Base-by-base conservation (phyloP, 2,888 invertebrate genomes). In the Encarsia formosa region DNA sequence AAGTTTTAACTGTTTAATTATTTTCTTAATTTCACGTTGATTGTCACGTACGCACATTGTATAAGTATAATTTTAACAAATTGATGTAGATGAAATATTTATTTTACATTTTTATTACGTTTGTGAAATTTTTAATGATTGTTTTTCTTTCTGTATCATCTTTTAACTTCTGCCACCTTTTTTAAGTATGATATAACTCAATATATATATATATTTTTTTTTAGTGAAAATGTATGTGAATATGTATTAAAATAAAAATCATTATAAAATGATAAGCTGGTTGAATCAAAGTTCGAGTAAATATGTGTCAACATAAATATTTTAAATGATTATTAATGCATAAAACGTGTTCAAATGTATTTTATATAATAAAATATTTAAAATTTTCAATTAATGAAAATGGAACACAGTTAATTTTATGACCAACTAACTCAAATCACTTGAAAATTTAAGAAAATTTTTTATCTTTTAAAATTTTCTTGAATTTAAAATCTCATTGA, bases 41-140 rank as follows among this genome's bases (percentile, higher is more conserved):
- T 35, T 18, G 22, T 52, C 48, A 51, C 38, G 47, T 49, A 37
- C 43, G 46, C 42, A 52, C 41, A 49, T 46, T 41, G 34, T 34
- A 46, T 49, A 35, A 32, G 29, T 42, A 41, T 34, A 34, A 34
- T 16, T 34, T 34, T 54, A 48, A 44, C 51, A 39, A 51, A 48
- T 44, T n/a, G 38, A 40, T 6, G 26, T 37, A 47, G 37, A 8
- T 37, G 20, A 20, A 9, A 19, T 38, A 20, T 20, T 37, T 29
- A 40, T 50, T 38, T 43, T 11, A 29, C 16, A 1, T 26, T 44
- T 39, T 45, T 22, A 38, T 41, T 54, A 49, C 46, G 13, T 29
- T 51, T 54, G 24, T 23, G 5, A 16, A 41, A 45, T 45, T 37
- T 53, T 37, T 37, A 45, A 49, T 24, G 8, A 22, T 16, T 45